Evolutionary conservation across 2,888 invertebrate species (phyloP), one percentile per base, ranked within the genome.

Genomic region (Parnassius apollo): DNA sequence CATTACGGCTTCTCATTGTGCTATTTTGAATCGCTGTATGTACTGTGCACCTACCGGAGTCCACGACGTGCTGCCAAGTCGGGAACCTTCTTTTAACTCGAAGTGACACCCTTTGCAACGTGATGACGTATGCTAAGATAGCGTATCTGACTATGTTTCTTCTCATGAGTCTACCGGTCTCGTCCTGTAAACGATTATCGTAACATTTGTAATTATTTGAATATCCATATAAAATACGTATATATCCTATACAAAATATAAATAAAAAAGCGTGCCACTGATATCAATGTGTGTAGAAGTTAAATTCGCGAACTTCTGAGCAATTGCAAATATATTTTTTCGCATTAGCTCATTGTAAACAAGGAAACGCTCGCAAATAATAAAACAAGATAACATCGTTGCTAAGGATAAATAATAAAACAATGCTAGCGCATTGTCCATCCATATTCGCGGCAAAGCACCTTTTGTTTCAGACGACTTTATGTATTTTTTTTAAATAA

Each of bases 81-180:
- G 97, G 97, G 86, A 98, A 98, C 66, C 97, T 93, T 78, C 96
- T 94, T 82, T 97, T 97, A 46, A 97, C 97, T 66, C 97, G 93
- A 71, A 97, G 91, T 58, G 97, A 97, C 62, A 98, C 97, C 81
- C 97, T 94, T 83, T 97, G 97, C 64, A 97, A 90, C 8, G 97
- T 97, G 75, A 97, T 97, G 68, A 97, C 97, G 87, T 97, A 97
- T 49, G 97, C 96, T 73, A 97, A 92, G 75, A 97, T 96, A 72
- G 96, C 96, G 78, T 97, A 98, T 67, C 97, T 94, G 80, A 97
- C 96, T 74, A 98, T 97, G 83, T 97, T 97, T 75, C 97, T 93
- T 77, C 97, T 93, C 96, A 97, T 97, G 78, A 97, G 93, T 69
- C 97, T 94, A 68, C 97, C 96, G 66, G 96, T 95, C 87, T 97